Base-by-base conservation (phyloP, 2,113 vertebrate species). In the Malurus alboscapulatus region DNA sequence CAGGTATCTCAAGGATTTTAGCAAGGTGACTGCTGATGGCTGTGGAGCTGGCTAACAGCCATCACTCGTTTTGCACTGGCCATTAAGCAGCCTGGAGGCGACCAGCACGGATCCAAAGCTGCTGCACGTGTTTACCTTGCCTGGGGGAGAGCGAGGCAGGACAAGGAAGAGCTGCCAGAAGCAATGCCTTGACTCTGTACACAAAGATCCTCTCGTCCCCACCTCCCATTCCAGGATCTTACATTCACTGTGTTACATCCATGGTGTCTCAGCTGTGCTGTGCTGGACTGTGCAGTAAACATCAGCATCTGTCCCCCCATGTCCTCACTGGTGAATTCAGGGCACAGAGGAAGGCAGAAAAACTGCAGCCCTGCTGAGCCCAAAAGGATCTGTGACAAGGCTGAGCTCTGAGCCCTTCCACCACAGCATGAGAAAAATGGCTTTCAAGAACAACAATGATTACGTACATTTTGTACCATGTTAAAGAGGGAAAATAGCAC, bases 1-100 rank as follows among this genome's bases (percentile, higher is more conserved):
- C 73, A 91, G 50, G 45, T 57, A 20, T 42, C 62, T 72, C 81
- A 87, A 95, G 94, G 87, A 91, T 95, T 91, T 94, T 22, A 75
- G 62, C 81, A 94, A 95, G 93, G 87, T 92, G 92, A 95, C 69
- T 12, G 27, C 14, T 47, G 9, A 4, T 22, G 40, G 26, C 69
- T 88, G 34, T 24, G n/a, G 48, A 87, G 30, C 73, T 94, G 88
- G 91, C 88, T 75, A 78, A 58, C 2, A 2, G 48, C 88, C 92
- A 82, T 48, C 32, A 16, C 30, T 88, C 88, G 62, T 84, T 93
- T 92, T 57, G 48, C 65, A 72, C 77, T 79, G 77, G 47, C 65
- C 57, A 82, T 86, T 93, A 90, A 88, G 61, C 91, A 92, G 73
- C 94, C 87, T 68, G 40, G 57, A 58, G 86, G 73, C 57, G 87